A percentile compares a stretch with the other conserved stretches of the same genome.
Conservation (phyloP, 2,797 vertebrate genomes). For the Botia kubotai region DNA sequence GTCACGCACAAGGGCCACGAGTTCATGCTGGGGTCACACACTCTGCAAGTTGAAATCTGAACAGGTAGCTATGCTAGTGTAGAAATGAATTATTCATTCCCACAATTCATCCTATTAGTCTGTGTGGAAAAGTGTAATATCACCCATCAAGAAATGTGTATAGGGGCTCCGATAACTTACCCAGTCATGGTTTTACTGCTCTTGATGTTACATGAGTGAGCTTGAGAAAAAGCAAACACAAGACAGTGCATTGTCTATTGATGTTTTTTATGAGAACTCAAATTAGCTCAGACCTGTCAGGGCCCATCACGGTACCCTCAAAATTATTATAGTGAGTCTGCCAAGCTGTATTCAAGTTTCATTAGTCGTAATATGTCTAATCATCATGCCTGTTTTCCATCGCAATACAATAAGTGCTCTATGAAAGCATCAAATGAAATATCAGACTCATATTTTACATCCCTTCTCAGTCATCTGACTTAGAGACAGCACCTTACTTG, state of each 20-base stretch:
- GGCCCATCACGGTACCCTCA: conserved; percentile 57
- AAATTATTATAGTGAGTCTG: conserved; percentile 43
- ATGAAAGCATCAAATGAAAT: conserved; percentile 55
- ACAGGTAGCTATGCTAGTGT: conserved; percentile 44
- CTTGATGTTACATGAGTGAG: conserved; percentile 38
- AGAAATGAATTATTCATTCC: conserved; percentile 46
- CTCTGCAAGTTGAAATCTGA: conserved; percentile 52
- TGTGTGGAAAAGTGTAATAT: conserved; percentile 45
- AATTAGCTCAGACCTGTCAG: conserved; percentile 59
- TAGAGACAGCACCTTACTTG: conserved; percentile 50
- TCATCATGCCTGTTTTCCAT: conserved; percentile 44
- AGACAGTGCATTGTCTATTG: conserved; percentile 64
- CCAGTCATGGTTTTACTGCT: conserved; percentile 23
- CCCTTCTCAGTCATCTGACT: conserved; percentile 22
- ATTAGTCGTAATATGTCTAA: conserved; percentile 53
- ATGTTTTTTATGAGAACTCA: conserved; percentile 48
- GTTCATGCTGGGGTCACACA: conserved; percentile 44
- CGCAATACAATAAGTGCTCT: conserved; percentile 62
- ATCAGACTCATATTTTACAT: conserved; percentile 57
- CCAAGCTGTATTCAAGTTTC: conserved; percentile 60
- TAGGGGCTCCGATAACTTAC: conserved; percentile 22
- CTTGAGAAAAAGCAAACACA: conserved; percentile 48
- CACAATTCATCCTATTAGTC: conserved; percentile 42
- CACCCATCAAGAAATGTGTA: conserved; percentile 26
- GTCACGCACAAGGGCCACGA: conserved; percentile 28